A percentile compares a stretch with the other conserved stretches of the same genome.
phyloP scores from a whole-genome alignment of 2,888 invertebrate genomes.

The Tinea pellionella region DNA sequence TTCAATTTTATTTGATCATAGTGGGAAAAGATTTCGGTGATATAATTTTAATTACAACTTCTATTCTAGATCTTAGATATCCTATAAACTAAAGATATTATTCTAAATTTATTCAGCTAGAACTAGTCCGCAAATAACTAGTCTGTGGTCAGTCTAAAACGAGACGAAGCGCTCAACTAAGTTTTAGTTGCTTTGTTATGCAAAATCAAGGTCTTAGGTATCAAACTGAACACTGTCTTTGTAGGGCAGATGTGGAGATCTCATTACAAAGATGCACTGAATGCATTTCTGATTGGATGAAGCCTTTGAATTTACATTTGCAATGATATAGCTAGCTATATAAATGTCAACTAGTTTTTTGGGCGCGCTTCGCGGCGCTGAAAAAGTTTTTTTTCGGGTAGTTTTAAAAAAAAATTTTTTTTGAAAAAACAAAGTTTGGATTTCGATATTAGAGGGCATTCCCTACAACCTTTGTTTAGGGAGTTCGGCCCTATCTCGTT shows the following conservation, averaged over 20 bases:
- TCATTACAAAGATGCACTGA: background rate
- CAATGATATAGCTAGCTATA: no score
- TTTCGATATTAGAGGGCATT: no score
- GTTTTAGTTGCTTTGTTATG: constrained; percentile 16
- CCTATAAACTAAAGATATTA: background rate
- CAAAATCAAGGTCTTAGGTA: constrained; percentile 13
- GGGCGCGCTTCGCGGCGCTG: no score
- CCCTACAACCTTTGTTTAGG: no score
- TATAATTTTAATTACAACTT: no score
- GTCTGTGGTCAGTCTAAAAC: background rate
- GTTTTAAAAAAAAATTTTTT: no score
- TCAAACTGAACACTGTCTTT: constrained; percentile 3
- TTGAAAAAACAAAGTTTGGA: no score
- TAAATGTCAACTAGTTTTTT: no score
- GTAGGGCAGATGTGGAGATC: background rate
- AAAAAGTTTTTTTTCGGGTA: no score
- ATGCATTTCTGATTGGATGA: background rate
- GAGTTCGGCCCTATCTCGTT: no score
- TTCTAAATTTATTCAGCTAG: background rate
- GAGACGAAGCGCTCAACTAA: background rate
- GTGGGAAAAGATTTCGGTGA: no score
- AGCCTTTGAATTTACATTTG: background rate
- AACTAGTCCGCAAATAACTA: background rate
- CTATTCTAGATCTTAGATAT: no score
- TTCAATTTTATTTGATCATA: background rate